Evolutionary conservation across 2,797 vertebrate genomes (phyloP).

Genomic region (Sciaenops ocellatus): DNA sequence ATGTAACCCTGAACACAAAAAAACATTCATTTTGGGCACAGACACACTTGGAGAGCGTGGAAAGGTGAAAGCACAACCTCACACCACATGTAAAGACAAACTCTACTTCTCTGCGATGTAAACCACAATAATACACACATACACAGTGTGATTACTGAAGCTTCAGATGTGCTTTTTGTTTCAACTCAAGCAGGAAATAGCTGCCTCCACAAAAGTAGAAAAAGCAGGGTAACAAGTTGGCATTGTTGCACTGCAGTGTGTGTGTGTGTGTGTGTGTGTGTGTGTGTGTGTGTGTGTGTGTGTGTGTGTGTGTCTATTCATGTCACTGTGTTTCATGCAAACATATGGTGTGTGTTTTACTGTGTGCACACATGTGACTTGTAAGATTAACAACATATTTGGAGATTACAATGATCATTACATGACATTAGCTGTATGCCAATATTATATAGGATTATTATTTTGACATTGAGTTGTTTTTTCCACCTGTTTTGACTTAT

Average conservation of each 20-base stretch:
- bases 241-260: not conserved
- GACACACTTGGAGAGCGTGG: not conserved
- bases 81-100: not conserved
- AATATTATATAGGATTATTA: constrained; percentile 11
- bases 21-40: constrained; percentile 10
- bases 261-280: not conserved
- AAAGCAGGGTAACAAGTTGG: constrained; percentile 9
- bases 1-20: constrained; percentile 1
- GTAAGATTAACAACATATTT: constrained; percentile 5
- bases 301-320: not conserved
- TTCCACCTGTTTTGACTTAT: constrained; percentile 16
- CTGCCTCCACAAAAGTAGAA: constrained; percentile 17
- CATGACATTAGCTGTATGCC: not conserved
- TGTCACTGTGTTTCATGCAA: not conserved
- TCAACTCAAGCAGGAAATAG: constrained; percentile 36
- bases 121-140: constrained; percentile 8
- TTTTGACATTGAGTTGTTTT: constrained; percentile 14
- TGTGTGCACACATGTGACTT: not conserved
- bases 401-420: not conserved
- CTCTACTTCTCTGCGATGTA: not conserved
- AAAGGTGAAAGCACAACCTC: constrained; percentile 10
- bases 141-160: constrained; percentile 29
- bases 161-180: constrained; percentile 36
- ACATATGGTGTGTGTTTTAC: not conserved
- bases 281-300: not conserved